Base-by-base conservation (phyloP, 92 coral and sea anemone species). In the Porites evermanni region DNA sequence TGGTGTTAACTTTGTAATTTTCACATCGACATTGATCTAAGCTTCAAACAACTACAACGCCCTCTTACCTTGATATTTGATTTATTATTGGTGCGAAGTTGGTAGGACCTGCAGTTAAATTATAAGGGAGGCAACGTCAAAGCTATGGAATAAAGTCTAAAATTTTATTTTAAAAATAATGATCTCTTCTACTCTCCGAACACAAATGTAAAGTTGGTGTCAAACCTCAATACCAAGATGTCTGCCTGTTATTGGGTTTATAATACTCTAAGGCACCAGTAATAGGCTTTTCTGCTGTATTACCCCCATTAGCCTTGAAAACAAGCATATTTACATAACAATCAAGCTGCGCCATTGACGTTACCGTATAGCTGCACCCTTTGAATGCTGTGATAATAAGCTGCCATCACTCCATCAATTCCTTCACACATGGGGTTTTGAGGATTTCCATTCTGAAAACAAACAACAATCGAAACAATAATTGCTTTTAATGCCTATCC, bases 301-400 rank as follows among this genome's bases (percentile, higher is more conserved):
- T 38, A 38, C 47, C 47, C 47, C 32, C 77, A 72, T 5, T 19
- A 29, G 12, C 4, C 7, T 32, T 38, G 11, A 23, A 19, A 11
- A 5, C 50, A 72, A 2, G 50, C 1, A 23, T n/a, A 67, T 20
- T 11, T 10, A 20, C 12, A 18, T 3, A 1, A 26, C 11, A 6
- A 18, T 26, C 23, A 67, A 29, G 20, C 23, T 67, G 21, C 12
- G 13, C 23, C 19, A 20, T 12, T 1, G 29, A 20, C 9, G 72
- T 87, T 84, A 95, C 99, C 99, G 59, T 95, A 95, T 8, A 97
- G 90, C 72, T 86, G 93, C 8, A 97, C 98, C 44, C 88, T 82
- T 77, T 95, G 98, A 38, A 97, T 97, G 50, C 98, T 95, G 80
- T 95, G 88, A 69, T 93, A 94, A 84, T 97, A 97, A 6, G 98